Evolutionary conservation across 2,113 vertebrate genomes (phyloP), one percentile per base, ranked within the genome.

Genomic region (Butorides virescens): DNA sequence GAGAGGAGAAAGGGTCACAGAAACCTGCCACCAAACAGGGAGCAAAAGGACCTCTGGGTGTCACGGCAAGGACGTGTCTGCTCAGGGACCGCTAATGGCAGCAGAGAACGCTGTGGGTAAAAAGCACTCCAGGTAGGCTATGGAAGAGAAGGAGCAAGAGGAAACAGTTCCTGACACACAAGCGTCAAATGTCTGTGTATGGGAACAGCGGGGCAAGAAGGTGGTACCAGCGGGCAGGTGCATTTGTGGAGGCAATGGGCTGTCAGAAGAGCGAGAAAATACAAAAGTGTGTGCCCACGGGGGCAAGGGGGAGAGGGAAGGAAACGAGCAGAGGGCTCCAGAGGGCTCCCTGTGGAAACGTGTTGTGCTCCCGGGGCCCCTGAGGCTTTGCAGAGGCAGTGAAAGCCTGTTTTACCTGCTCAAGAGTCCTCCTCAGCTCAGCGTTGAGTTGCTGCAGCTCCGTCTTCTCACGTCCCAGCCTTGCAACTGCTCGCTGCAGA

Each of bases 401-500:
- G 0, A 55, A 73, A 67, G 27, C 49, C 37, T 55, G 16, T 8
- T 90, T 91, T 70, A 98, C 98, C 97, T 97, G 96, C 73, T 98
- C 94, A 5, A 98, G 91, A n/a, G 98, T 92, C 59, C 32, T 81
- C 85, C 90, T 97, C 53, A 98, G 96, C 75, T 98, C 97, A 55
- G 62, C 15, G 12, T 97, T 98, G 75, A 95, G 94, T 44, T 42
- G 77, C 76, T 97, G 93, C 49, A 98, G 91, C 44, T 90, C 80
- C 29, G 52, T 39, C 36, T 96, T 98, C 74, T 98, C 98, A 56
- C 94, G 84, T 87, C 98, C 98, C 78, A 98, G 68, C 74, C 53
- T 88, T 3, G 96, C 97, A 39, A 98, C 93, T 1, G 86, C 94
- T 87, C 7, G 88, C 62, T 98, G 98, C 19, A 98, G 90, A 67